Evolutionary conservation across 2,888 invertebrate genomes (phyloP).

Genomic region (Lordiphosa andalusiaca): DNA sequence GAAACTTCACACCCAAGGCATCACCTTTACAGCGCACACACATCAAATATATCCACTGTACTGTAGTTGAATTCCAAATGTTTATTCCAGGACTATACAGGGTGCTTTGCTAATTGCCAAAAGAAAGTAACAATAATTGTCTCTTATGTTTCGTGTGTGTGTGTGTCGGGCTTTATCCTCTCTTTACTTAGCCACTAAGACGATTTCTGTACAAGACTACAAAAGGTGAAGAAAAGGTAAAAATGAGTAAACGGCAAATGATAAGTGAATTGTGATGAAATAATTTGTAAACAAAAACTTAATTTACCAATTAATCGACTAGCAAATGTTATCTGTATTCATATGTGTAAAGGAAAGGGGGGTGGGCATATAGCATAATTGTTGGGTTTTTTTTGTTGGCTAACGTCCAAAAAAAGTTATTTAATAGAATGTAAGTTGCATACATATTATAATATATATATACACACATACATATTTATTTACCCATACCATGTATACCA

Average conservation of each 20-base stretch:
- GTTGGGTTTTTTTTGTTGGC: conserved; percentile 24
- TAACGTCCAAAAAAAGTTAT: conserved; percentile 35
- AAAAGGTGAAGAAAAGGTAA: conserved; percentile 23
- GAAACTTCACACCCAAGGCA: too few species aligned
- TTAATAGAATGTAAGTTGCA: conserved; percentile 11
- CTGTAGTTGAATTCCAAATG: conserved; percentile 9
- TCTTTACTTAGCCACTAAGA: conserved; percentile 30
- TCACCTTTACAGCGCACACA: not conserved
- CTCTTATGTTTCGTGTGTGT: not conserved
- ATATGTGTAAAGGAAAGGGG: not conserved
- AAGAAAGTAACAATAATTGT: conserved; percentile 24
- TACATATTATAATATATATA: conserved; percentile 17
- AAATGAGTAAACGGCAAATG: conserved; percentile 67
- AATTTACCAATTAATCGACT: conserved; percentile 21
- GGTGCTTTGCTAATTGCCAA: conserved; percentile 59
- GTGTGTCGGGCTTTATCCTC: conserved; percentile 24
- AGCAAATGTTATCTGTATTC: conserved; percentile 3
- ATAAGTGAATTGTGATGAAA: conserved; percentile 80
- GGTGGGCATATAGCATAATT: not conserved
- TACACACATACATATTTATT: conserved; percentile 4
- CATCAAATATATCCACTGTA: not conserved
- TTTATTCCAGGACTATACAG: conserved; percentile 61
- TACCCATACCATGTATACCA: conserved; percentile 15
- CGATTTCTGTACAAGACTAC: conserved; percentile 26
- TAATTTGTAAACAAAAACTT: conserved; percentile 25